Percentiles rank a stretch among this genome's conserved stretches.
Evolutionary conservation across 2,113 vertebrate species (phyloP).

Genomic region (Cardinalis cardinalis): DNA sequence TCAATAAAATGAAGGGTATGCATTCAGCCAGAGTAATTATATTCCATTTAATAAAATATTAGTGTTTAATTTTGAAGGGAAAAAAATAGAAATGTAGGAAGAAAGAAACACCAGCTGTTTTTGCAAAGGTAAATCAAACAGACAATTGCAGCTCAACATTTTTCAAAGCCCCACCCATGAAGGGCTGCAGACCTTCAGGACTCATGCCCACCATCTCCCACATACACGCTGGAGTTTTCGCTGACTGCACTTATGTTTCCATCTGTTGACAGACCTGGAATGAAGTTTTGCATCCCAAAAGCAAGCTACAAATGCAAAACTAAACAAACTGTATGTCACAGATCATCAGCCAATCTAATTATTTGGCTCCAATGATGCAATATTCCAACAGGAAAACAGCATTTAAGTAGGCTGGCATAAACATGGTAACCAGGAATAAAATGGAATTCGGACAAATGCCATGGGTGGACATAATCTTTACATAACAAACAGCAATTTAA

Average conservation of each 20-base stretch:
- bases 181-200: not conserved
- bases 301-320: not conserved
- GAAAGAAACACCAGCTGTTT: not conserved
- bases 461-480: not conserved
- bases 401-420: constrained; percentile 14
- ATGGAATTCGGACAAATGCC: not conserved
- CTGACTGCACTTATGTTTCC: not conserved
- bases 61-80: not conserved
- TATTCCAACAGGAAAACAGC: not conserved
- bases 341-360: constrained; percentile 4
- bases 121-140: not conserved
- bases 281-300: not conserved
- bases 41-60: constrained; percentile 36
- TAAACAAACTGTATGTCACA: not conserved
- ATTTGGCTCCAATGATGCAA: not conserved
- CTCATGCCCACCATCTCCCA: not conserved
- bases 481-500: not conserved
- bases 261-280: not conserved
- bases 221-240: not conserved
- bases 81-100: not conserved
- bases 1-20: constrained; percentile 11
- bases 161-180: rapidly evolving
- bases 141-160: not conserved
- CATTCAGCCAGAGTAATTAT: constrained; percentile 23
- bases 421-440: constrained; percentile 16